Evolutionary conservation across 2,797 vertebrate genomes (phyloP), one percentile per base, ranked within the genome.

Genomic region (Parotocinclus haroldoi): DNA sequence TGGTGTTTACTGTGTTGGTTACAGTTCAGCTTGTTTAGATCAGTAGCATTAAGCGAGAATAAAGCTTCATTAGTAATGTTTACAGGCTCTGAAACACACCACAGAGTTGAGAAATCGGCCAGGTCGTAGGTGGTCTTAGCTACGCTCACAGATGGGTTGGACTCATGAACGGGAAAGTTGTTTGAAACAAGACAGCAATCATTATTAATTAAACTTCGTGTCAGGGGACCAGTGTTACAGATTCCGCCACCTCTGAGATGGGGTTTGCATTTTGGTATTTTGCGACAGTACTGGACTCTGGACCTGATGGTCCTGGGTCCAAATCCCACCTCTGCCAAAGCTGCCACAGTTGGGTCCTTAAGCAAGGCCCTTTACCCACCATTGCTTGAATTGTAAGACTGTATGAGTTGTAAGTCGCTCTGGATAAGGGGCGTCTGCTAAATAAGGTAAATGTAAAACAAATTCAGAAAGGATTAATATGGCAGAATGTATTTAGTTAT

Each of bases 241-340:
- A 27, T 27, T 27, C 27, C 2, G 27, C 2, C 2, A 27, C 27
- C 27, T 27, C 27, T 27, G 27, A 27, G 27, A n/a, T 27, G 2
- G 27, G 27, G 27, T 27, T 27, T 27, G 27, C 1, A 10, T 66
- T 69, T 36, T 58, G 82, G 82, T 63, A 63, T 75, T 2, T 40
- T 9, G 9, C 38, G 9, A 40, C 5, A 5, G 38, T 88, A 89
- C 66, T n/a, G n/a, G n/a, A n/a, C n/a, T n/a, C n/a, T n/a, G n/a
- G n/a, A n/a, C n/a, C n/a, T n/a, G n/a, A n/a, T n/a, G n/a, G n/a
- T n/a, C n/a, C n/a, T n/a, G n/a, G n/a, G n/a, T n/a, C n/a, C n/a
- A n/a, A n/a, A n/a, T n/a, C n/a, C n/a, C n/a, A n/a, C n/a, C n/a
- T n/a, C n/a, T n/a, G n/a, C n/a, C n/a, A n/a, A n/a, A n/a, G n/a